Conservation (phyloP, 2,797 vertebrate species). For the Dicrostonyx torquatus region DNA sequence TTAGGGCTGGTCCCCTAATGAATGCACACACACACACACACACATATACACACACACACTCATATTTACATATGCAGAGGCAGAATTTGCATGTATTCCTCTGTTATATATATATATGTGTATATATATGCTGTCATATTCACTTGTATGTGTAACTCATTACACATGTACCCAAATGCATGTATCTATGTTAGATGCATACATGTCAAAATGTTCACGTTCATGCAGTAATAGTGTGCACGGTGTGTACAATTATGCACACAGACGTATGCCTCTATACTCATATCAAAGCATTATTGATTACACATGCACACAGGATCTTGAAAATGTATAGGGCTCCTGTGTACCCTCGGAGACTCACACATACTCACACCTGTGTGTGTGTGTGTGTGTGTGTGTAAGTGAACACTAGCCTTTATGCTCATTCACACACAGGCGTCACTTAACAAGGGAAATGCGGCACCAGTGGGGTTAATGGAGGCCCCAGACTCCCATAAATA, state of each 20-base stretch:
- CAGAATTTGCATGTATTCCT: background rate
- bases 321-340: background rate
- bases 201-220: background rate
- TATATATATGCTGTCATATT: background rate
- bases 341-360: background rate
- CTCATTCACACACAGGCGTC: background rate
- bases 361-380: background rate
- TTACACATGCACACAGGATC: background rate
- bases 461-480: constrained; percentile 84
- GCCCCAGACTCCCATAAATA: constrained; percentile 87
- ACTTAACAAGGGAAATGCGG: constrained; percentile 69
- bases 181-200: background rate
- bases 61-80: background rate
- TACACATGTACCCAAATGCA: background rate
- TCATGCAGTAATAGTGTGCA: background rate
- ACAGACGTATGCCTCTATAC: background rate
- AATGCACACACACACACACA: background rate
- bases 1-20: too few relatives aligned
- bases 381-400: background rate
- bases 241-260: background rate
- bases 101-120: background rate
- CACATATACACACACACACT: background rate
- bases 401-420: background rate
- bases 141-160: background rate
- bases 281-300: background rate